A percentile compares a stretch with the other conserved stretches of the same genome.
Conservation (phyloP, 2,797 vertebrate species). For the Gymnothorax javanicus region DNA sequence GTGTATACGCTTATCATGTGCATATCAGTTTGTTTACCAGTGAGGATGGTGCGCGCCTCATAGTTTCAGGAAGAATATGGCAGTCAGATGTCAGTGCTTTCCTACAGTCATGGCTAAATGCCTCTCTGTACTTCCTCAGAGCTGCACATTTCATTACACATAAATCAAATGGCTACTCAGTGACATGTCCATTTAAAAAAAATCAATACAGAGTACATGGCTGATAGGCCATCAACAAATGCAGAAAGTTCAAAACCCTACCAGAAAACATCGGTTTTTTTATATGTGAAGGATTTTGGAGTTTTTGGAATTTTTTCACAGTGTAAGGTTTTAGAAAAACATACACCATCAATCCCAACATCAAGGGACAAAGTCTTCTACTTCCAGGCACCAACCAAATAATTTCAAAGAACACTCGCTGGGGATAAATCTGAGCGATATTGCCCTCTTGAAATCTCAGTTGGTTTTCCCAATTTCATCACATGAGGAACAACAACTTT, state of each 20-base stretch:
- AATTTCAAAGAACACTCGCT: background rate
- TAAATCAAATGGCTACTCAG: background rate
- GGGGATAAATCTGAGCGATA: background rate
- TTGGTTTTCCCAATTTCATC: background rate
- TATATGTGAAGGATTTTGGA: background rate
- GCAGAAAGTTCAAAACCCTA: background rate
- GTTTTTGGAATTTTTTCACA: background rate
- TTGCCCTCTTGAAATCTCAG: background rate
- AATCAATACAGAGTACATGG: background rate
- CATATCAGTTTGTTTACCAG: background rate
- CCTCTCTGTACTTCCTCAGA: background rate
- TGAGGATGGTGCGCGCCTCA: background rate
- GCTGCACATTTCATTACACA: background rate
- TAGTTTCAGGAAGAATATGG: too few relatives aligned
- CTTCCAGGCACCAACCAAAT: background rate
- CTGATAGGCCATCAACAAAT: background rate
- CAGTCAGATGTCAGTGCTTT: background rate
- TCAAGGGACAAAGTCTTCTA: background rate
- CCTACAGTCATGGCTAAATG: background rate
- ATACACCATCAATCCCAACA: background rate
- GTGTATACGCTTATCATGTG: conserved; percentile 7
- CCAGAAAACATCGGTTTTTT: background rate
- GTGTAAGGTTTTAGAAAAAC: background rate
- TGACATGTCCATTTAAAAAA: background rate
- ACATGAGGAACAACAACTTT: background rate